Conservation (phyloP, 1,140 invertebrate genomes). For the Papilio dardanus region DNA sequence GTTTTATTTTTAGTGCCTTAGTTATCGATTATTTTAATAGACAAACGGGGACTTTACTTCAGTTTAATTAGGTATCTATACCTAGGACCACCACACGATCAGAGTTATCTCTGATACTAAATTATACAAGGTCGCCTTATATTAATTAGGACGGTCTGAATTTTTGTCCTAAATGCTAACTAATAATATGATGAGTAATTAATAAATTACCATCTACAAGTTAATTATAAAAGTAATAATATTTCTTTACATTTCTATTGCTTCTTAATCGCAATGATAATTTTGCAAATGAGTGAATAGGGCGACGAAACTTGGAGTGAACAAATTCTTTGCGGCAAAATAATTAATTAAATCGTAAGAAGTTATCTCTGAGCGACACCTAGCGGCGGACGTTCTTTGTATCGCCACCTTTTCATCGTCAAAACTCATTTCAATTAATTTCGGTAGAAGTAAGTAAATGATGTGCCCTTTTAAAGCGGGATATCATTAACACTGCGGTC, state of each 20-base stretch:
- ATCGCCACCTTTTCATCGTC: constrained; percentile 78
- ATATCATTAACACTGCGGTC: constrained; percentile 76
- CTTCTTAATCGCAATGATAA: constrained; percentile 71
- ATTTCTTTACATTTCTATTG: constrained; percentile 56
- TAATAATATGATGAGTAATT: too few relatives aligned
- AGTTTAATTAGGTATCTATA: too few relatives aligned
- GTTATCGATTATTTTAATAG: background rate
- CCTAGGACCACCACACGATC: too few relatives aligned
- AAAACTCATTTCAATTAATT: constrained; percentile 82
- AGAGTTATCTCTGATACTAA: too few relatives aligned
- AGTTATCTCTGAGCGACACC: constrained; percentile 79
- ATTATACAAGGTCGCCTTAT: too few relatives aligned
- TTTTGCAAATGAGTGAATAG: constrained; percentile 65
- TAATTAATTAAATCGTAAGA: constrained; percentile 80
- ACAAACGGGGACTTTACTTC: background rate
- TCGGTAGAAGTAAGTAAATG: constrained; percentile 80
- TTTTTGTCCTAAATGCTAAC: too few relatives aligned
- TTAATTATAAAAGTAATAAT: constrained; percentile 25
- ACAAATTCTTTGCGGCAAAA: constrained; percentile 73
- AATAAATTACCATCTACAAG: constrained; percentile 15
- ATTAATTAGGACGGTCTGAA: too few relatives aligned
- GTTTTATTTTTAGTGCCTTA: background rate
- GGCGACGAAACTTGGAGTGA: constrained; percentile 65
- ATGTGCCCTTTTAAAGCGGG: constrained; percentile 79
- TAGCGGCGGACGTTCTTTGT: constrained; percentile 74